Conservation (phyloP, 2,113 vertebrate genomes). For the Diadophis punctatus region DNA sequence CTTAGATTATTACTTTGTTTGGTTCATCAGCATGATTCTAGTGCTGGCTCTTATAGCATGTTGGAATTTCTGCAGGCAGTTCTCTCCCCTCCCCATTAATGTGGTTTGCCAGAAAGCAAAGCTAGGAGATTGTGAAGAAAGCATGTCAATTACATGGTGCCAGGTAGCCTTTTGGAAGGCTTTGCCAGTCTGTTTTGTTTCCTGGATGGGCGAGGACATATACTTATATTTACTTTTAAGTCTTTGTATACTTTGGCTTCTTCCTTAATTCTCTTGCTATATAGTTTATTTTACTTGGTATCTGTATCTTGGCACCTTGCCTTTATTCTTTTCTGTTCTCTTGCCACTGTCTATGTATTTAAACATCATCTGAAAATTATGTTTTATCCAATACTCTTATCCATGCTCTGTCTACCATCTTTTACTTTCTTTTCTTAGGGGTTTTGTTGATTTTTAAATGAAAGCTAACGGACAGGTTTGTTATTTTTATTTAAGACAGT, state of each 20-base stretch:
- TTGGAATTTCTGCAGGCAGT: background rate
- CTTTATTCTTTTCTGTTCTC: background rate
- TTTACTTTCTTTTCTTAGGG: background rate
- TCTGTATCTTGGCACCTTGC: background rate
- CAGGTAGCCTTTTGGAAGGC: background rate
- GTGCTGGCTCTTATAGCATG: background rate
- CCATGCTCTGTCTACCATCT: background rate
- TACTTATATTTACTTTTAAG: background rate
- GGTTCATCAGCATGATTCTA: background rate
- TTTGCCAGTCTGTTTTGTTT: background rate
- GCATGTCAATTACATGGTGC: background rate
- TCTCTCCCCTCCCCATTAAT: background rate
- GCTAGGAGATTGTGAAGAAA: background rate
- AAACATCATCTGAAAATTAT: background rate
- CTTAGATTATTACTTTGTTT: constrained; percentile 3
- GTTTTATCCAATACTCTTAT: background rate
- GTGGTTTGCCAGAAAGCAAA: background rate
- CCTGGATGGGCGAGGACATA: background rate
- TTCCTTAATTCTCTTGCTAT: background rate
- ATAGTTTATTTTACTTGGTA: background rate
- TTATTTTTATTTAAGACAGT: background rate
- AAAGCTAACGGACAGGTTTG: background rate
- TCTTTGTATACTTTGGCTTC: background rate
- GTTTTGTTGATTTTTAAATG: background rate
- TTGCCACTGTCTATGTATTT: background rate